Evolutionary conservation across 2,113 vertebrate genomes (phyloP).

Genomic region (Callorhinus ursinus): DNA sequence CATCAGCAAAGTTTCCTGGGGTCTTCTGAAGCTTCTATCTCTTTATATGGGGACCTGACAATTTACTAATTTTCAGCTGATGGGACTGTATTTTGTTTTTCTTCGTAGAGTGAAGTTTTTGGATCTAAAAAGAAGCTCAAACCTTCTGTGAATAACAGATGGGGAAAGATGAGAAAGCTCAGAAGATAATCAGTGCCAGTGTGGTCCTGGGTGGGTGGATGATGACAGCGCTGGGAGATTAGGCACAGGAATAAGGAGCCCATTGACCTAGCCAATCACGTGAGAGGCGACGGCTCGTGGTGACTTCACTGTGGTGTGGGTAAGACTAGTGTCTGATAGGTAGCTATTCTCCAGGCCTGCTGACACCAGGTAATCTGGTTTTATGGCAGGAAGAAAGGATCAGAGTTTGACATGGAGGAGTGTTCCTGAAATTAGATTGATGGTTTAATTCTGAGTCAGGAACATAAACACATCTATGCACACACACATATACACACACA

Average conservation of each 20-base stretch:
- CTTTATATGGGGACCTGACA: background rate
- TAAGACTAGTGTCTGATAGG: background rate
- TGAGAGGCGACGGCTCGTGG: background rate
- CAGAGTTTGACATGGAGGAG: background rate
- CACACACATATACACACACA: background rate
- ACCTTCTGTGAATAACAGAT: conserved; percentile 62
- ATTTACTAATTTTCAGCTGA: background rate
- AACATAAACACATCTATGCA: background rate
- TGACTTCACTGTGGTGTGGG: background rate
- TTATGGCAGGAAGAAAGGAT: background rate
- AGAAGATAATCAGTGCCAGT: background rate
- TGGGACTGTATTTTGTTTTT: conserved; percentile 10
- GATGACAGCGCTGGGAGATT: background rate
- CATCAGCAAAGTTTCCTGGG: background rate
- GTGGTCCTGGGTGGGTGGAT: background rate
- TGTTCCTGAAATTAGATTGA: conserved; percentile 4
- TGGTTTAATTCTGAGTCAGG: background rate
- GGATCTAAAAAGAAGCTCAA: conserved; percentile 43
- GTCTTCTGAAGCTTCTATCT: background rate
- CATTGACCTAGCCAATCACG: background rate
- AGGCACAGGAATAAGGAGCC: background rate
- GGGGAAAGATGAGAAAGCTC: background rate
- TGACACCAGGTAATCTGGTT: background rate
- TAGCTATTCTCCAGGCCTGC: background rate
- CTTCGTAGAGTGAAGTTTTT: conserved; percentile 20